Evolutionary conservation across 2,113 vertebrate species (phyloP).

Genomic region (Cariama cristata): DNA sequence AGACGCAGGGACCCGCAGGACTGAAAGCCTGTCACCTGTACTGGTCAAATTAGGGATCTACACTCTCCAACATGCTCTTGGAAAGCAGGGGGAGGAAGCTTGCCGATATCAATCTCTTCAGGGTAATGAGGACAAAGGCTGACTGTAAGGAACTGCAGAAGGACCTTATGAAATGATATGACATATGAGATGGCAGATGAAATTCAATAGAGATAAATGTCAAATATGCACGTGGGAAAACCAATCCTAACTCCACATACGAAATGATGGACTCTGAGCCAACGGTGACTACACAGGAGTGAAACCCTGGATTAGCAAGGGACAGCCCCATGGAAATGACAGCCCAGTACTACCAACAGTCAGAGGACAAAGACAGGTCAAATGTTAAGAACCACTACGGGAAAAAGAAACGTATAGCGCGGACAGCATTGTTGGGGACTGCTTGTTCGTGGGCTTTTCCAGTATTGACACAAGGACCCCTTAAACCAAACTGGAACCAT

Average conservation of each 20-base stretch:
- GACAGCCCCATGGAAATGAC: background rate
- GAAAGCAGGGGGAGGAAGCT: background rate
- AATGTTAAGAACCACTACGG: background rate
- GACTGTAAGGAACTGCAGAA: constrained; percentile 28
- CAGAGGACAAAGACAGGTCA: background rate
- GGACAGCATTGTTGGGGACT: background rate
- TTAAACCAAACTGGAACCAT: background rate
- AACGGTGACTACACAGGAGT: background rate
- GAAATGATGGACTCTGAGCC: constrained; percentile 23
- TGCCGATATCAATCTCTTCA: background rate
- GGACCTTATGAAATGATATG: constrained; percentile 22
- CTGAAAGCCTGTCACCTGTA: background rate
- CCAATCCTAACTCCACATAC: background rate
- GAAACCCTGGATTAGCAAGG: background rate
- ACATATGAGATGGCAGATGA: constrained; percentile 33
- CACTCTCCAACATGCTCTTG: background rate
- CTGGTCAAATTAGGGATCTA: background rate
- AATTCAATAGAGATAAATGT: constrained; percentile 55
- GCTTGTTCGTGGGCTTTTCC: background rate
- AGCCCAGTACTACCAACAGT: background rate
- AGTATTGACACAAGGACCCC: background rate
- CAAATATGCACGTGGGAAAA: constrained; percentile 31
- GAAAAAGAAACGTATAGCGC: background rate
- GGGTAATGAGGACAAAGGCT: constrained; percentile 38
- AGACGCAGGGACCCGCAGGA: background rate